Evolutionary conservation across 1,140 invertebrate genomes (phyloP).

Genomic region (Heliconius hermathena): DNA sequence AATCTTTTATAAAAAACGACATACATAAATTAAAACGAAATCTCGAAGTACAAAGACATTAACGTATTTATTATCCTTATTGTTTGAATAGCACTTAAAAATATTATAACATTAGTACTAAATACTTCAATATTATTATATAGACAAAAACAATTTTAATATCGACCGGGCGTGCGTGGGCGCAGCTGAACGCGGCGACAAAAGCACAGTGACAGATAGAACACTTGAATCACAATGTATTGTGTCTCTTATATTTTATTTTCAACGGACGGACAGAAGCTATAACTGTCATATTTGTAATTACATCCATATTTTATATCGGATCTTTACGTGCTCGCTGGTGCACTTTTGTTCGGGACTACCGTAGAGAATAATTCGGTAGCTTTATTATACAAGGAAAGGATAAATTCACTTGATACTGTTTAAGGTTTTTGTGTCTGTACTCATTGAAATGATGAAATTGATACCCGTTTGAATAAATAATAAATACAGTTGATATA

Average conservation of each 20-base stretch:
- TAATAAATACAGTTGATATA: neutral
- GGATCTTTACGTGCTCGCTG: neutral
- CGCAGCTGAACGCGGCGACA: slow-evolving; percentile 41
- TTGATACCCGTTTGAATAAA: slow-evolving; percentile 1
- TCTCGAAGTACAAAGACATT: neutral
- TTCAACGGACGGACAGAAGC: slow-evolving; percentile 23
- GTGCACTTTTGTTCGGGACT: neutral
- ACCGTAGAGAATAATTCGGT: neutral
- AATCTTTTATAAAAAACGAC: neutral
- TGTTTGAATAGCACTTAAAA: neutral
- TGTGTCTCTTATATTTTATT: slow-evolving; percentile 28
- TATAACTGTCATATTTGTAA: slow-evolving; percentile 31
- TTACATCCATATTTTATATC: slow-evolving; percentile 27
- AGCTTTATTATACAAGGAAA: neutral
- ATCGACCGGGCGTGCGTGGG: slow-evolving; percentile 46
- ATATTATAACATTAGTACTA: neutral
- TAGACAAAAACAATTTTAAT: slow-evolving; percentile 41
- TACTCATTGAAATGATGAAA: neutral
- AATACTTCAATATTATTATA: neutral
- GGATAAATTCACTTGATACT: neutral
- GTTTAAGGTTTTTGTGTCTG: slow-evolving; percentile 1
- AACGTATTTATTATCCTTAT: neutral
- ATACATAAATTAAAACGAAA: neutral
- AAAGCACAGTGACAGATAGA: slow-evolving; percentile 45
- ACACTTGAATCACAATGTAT: slow-evolving; percentile 20